A percentile compares a stretch with the other conserved stretches of the same genome.
These are phyloP conservation scores for Felis catus DNA, from an alignment of 2,113 vertebrate genomes.

Conservation along the genomic window DNA sequence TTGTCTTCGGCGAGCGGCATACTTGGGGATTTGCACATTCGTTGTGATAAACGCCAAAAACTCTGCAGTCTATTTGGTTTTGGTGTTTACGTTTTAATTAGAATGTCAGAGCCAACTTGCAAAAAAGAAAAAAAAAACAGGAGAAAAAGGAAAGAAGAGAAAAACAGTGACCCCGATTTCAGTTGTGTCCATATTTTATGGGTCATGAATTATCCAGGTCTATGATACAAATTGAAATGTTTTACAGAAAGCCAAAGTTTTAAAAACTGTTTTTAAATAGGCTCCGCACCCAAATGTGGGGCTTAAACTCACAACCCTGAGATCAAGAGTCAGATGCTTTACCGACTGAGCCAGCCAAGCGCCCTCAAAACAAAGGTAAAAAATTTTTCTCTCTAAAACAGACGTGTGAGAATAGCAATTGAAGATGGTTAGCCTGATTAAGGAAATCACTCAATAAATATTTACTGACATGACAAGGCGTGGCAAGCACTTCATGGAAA, in stretches of 20 bases:
- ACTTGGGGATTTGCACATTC: neutral
- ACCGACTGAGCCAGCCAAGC: too few species aligned
- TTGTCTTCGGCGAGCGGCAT: neutral
- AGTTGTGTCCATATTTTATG: neutral
- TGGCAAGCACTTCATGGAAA: neutral
- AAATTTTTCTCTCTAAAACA: neutral
- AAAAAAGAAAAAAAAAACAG: neutral
- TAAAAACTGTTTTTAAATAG: too few species aligned
- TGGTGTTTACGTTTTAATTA: conserved; percentile 17
- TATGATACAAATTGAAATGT: neutral
- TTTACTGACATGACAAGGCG: neutral
- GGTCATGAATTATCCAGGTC: neutral
- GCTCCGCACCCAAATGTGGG: too few species aligned
- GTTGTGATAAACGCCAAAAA: neutral
- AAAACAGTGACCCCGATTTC: neutral
- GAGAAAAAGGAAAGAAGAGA: neutral
- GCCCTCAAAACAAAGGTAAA: neutral
- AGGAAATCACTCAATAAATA: neutral
- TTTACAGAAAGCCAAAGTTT: neutral
- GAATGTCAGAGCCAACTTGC: neutral
- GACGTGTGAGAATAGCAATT: neutral
- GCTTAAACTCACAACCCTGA: too few species aligned
- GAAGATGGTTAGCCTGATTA: neutral
- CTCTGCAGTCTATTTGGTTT: neutral
- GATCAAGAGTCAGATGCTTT: too few species aligned